Evolutionary conservation across 2,888 invertebrate genomes (phyloP).

Genomic region (Drosophila nigritarsus): DNA sequence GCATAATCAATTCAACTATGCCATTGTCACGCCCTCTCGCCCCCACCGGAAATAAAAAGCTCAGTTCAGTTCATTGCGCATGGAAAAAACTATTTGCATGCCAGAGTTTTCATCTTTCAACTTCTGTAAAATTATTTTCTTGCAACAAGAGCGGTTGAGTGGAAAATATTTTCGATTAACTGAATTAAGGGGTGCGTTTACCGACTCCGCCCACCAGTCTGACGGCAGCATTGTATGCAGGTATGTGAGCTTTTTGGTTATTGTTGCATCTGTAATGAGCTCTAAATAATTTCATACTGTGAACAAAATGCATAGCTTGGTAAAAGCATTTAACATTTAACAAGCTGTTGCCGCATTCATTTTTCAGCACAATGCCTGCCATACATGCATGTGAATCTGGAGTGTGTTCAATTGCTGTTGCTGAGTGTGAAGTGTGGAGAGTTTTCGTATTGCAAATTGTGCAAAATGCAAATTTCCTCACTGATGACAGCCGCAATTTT

Average conservation of each 20-base stretch:
- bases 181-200: constrained; percentile 30
- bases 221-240: constrained; percentile 10
- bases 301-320: constrained; percentile 5
- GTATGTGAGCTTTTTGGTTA: constrained; percentile 4
- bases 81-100: constrained; percentile 42
- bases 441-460: constrained; percentile 78
- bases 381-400: constrained; percentile 9
- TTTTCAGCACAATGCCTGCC: constrained; percentile 3
- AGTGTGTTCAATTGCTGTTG: background rate
- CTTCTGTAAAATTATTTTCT: constrained; percentile 38
- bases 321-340: constrained; percentile 45
- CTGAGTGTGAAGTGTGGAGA: constrained; percentile 31
- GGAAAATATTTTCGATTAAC: constrained; percentile 71
- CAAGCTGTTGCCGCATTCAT: constrained; percentile 28
- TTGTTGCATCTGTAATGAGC: constrained; percentile 47
- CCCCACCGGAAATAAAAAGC: background rate
- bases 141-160: constrained; percentile 45
- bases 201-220: constrained; percentile 28
- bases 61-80: constrained; percentile 38
- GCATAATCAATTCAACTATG: constrained; percentile 61
- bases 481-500: constrained; percentile 80
- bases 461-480: constrained; percentile 80
- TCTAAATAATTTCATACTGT: constrained; percentile 53
- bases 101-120: constrained; percentile 23
- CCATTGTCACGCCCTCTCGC: constrained; percentile 5